Base-by-base conservation (phyloP, 2,888 invertebrate genomes). In the Chrysodeixis includens region DNA sequence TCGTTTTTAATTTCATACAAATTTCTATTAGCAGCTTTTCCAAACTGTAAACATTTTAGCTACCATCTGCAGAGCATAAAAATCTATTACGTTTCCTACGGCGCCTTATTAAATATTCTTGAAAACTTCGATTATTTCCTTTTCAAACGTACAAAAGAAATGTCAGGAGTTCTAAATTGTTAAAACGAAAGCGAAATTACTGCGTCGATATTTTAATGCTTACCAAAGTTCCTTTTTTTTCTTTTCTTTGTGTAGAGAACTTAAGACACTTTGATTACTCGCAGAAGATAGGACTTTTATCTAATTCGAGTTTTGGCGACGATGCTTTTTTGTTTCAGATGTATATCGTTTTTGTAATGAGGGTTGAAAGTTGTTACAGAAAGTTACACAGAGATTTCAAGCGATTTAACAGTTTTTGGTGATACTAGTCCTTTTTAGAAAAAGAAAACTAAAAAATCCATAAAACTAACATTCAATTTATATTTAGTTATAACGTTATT, bases 251-350 rank as follows among this genome's bases (percentile, higher is more conserved):
- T 52, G 49, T 32, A 59, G 63, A 46, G 40, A 40, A 58, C 64
- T 66, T 62, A 54, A 30, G 20, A 35, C 71, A 61, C 64, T 72
- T 73, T 75, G 76, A 77, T 77, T 71, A 67, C 62, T 62, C 52
- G 22, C 30, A 57, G 67, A 68, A 66, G 70, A 78, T 62, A 56
- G 30, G 30, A 74, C 30, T 71, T 77, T 78, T 71, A 66, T 66
- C 57, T 68, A 67, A 72, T 69, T 61, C 59, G 22, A 58, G 56
- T 60, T 52, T 40, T 26, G 18, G 9, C 26, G 1, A 66, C 18
- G 10, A 49, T 60, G 67, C 57, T 64, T 61, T 68, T 68, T 44
- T 46, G 30, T 52, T 6, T 22, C 40, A 49, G 16, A 14, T 63
- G 57, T 58, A 74, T 52, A 40, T 51, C 46, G 59, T 75, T 40